phyloP scores from a whole-genome alignment of 2,113 vertebrate species.

The Paracanthobrama guichenoti region DNA sequence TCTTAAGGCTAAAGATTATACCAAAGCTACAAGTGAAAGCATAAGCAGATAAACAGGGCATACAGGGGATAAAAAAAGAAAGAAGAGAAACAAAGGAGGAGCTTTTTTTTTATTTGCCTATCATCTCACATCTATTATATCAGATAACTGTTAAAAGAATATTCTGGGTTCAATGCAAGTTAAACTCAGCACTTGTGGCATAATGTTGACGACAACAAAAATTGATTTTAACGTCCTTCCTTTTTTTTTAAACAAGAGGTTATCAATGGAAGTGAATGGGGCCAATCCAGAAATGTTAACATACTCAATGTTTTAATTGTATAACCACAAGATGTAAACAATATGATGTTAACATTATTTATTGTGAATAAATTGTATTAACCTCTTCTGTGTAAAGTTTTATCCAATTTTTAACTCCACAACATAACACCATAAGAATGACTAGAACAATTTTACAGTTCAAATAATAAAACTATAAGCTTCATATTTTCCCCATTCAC shows the following conservation, averaged over 20 bases:
- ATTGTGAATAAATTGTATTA: background rate
- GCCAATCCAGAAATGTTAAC: background rate
- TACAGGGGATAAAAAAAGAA: constrained; percentile 3
- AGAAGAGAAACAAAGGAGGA: constrained; percentile 10
- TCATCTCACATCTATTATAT: constrained; percentile 51
- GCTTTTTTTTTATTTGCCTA: constrained; percentile 40
- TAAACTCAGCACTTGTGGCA: background rate
- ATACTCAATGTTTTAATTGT: background rate
- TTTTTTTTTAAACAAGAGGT: background rate
- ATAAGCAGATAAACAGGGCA: constrained; percentile 32
- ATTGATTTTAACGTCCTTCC: background rate
- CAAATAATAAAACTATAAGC: background rate
- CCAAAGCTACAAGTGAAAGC: constrained; percentile 42
- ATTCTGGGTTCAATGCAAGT: background rate
- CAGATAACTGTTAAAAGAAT: background rate
- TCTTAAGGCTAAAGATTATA: constrained; percentile 50
- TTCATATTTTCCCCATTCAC: background rate
- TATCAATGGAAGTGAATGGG: background rate
- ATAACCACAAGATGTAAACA: background rate
- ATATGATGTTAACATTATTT: background rate
- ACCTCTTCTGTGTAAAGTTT: background rate
- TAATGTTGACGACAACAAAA: background rate
- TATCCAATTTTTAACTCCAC: background rate
- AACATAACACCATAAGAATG: background rate
- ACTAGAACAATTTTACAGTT: background rate